Percentiles rank a stretch among this genome's conserved stretches.
These are phyloP conservation scores for Caenorhabditis sp. DNA, from an alignment of 2,888 invertebrate species.

Conservation along the genomic window DNA sequence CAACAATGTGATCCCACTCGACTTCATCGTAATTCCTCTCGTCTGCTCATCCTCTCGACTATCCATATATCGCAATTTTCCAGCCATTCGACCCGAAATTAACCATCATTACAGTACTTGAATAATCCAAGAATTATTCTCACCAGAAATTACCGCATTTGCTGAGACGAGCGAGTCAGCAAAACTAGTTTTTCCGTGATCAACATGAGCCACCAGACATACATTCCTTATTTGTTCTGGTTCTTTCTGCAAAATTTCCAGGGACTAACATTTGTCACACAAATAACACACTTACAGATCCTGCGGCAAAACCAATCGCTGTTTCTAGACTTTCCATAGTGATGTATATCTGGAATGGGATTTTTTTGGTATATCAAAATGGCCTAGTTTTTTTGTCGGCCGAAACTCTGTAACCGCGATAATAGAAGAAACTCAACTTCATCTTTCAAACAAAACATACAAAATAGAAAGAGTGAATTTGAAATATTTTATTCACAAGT, in stretches of 20 bases:
- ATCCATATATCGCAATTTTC: conserved; percentile 84
- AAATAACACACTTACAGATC: conserved; percentile 12
- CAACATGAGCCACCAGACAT: conserved; percentile 69
- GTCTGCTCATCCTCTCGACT: conserved; percentile 94
- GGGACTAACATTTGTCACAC: conserved; percentile 1
- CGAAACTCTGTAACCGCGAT: too few species aligned
- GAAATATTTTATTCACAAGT: too few species aligned
- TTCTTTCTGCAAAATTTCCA: conserved; percentile 53
- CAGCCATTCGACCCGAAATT: conserved; percentile 64
- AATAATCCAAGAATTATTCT: conserved; percentile 22
- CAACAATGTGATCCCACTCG: conserved; percentile 87
- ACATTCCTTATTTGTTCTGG: conserved; percentile 65
- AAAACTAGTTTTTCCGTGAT: conserved; percentile 69
- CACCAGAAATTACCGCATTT: conserved; percentile 55
- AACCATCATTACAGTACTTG: too few species aligned
- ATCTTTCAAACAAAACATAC: not conserved
- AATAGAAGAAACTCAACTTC: not conserved
- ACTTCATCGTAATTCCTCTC: conserved; percentile 98
- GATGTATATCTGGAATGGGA: not conserved
- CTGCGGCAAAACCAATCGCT: conserved; percentile 23
- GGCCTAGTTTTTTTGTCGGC: too few species aligned
- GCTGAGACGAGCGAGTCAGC: conserved; percentile 62
- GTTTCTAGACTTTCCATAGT: conserved; percentile 30
- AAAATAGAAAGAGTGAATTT: not conserved
- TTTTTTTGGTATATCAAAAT: too few species aligned